These are phyloP conservation scores for Tinamus major DNA, from an alignment of 2,797 vertebrate genomes.

Conservation along the genomic window DNA sequence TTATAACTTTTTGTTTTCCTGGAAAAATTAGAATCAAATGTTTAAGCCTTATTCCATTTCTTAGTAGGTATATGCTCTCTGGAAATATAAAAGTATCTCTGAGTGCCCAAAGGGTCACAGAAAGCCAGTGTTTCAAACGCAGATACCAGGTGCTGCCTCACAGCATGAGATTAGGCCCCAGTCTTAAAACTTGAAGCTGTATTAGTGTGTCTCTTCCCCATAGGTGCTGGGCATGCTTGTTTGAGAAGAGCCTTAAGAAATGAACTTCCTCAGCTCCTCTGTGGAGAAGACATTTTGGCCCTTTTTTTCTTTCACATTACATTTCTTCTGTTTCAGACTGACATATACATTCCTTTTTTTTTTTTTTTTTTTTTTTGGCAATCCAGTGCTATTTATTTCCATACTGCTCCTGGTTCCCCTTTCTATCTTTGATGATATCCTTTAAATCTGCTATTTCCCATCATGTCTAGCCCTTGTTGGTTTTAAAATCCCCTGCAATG, in stretches of 20 bases:
- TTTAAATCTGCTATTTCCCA: background rate
- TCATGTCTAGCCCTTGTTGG: background rate
- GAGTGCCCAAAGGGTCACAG: background rate
- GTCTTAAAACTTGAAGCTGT: background rate
- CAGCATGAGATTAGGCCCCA: background rate
- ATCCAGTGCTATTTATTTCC: background rate
- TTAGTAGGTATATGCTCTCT: background rate
- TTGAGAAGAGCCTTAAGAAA: background rate
- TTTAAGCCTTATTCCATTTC: background rate
- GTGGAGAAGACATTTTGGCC: background rate
- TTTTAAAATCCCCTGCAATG: background rate
- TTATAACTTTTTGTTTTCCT: background rate
- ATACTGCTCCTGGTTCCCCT: background rate
- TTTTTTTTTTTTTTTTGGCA: too few relatives aligned
- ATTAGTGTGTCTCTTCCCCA: background rate
- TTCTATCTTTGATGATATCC: background rate
- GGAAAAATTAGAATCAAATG: too few relatives aligned
- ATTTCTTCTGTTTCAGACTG: background rate
- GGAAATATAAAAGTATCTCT: background rate
- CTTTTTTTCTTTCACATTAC: background rate
- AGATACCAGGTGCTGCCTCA: background rate
- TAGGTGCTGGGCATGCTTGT: rapidly evolving
- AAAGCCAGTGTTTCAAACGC: background rate
- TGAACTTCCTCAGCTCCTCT: background rate
- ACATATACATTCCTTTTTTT: too few relatives aligned